phyloP scores from a whole-genome alignment of 2,113 vertebrate genomes.

The Pandion haliaetus region DNA sequence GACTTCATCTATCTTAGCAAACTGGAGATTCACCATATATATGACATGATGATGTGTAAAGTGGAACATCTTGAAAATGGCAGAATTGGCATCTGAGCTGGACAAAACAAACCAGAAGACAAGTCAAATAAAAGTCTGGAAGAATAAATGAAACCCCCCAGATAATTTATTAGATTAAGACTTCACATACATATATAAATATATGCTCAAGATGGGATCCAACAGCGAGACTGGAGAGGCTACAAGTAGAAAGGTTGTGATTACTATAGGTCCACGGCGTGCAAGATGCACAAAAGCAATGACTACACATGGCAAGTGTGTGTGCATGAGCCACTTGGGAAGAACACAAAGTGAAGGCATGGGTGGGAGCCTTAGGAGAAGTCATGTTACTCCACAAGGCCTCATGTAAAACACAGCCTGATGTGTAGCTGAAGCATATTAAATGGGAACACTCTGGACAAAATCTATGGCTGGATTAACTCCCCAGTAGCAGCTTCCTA shows the following conservation, averaged over 20 bases:
- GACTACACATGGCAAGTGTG: not conserved
- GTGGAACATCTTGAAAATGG: not conserved
- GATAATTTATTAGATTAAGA: slow-evolving; percentile 70
- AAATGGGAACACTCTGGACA: not conserved
- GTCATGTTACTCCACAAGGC: not conserved
- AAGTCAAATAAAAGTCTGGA: not conserved
- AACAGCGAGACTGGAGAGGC: not conserved
- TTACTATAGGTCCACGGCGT: not conserved
- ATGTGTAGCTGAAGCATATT: not conserved
- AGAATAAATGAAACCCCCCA: not conserved
- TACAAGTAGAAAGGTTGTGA: not conserved
- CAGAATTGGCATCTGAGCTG: not conserved
- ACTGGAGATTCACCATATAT: not conserved
- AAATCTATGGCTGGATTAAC: not conserved
- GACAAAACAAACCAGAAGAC: not conserved
- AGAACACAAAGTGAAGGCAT: not conserved
- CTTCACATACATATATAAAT: slow-evolving; percentile 31
- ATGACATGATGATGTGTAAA: not conserved
- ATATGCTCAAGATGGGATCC: not conserved
- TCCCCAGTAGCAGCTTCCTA: not conserved
- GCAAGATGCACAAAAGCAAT: not conserved
- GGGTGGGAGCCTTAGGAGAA: not conserved
- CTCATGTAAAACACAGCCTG: not conserved
- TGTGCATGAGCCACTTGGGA: rapidly evolving
- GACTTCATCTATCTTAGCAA: not conserved